Percentiles rank a stretch among this genome's conserved stretches.
phyloP scores from a whole-genome alignment of 64 coral and sea anemone genomes.

The Catalaphyllia jardinei region DNA sequence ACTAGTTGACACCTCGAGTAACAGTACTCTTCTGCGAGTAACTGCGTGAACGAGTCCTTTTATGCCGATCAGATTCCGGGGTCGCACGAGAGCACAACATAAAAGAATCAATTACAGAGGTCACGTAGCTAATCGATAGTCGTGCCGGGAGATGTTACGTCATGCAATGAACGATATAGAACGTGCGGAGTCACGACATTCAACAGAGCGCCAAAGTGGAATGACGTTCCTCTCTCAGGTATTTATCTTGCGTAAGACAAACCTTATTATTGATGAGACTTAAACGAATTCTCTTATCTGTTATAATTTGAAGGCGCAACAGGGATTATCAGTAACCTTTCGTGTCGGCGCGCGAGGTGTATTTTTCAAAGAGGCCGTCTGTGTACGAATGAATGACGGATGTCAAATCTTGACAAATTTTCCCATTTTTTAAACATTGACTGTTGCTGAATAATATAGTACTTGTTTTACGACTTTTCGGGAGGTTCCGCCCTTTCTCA shows the following conservation, averaged over 20 bases:
- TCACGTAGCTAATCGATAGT: background rate
- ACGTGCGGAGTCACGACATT: background rate
- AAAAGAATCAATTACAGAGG: constrained; percentile 4
- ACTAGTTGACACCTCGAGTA: background rate
- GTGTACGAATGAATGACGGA: too few species aligned
- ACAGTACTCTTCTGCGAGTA: background rate
- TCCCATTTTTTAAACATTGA: too few species aligned
- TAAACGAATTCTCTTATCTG: too few species aligned
- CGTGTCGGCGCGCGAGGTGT: too few species aligned
- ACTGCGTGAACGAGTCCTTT: background rate
- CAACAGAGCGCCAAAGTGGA: background rate
- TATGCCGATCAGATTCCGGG: background rate
- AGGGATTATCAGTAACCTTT: too few species aligned
- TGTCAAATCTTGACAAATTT: too few species aligned
- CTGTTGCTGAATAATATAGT: too few species aligned
- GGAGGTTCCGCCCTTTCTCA: too few species aligned
- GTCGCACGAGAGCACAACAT: background rate
- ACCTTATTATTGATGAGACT: too few species aligned
- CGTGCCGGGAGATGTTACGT: background rate
- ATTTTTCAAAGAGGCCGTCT: too few species aligned
- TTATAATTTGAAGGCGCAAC: too few species aligned
- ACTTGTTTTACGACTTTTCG: too few species aligned
- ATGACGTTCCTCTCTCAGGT: background rate
- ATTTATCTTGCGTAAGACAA: background rate
- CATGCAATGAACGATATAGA: background rate